Conservation (phyloP, 1,140 invertebrate genomes). For the Dreissena polymorpha region DNA sequence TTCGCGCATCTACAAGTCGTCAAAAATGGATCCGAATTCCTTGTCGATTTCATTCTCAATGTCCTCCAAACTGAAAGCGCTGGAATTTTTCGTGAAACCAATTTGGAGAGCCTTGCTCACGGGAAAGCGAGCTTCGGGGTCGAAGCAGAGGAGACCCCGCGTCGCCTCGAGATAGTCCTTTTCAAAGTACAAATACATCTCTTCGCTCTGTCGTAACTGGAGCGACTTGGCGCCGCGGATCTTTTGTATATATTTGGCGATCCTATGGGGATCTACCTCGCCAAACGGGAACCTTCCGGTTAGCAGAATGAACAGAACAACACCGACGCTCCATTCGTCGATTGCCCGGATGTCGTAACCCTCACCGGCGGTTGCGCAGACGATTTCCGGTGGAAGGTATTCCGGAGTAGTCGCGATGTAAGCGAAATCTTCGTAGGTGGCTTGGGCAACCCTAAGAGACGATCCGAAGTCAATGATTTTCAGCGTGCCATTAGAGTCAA, state of each 20-base stretch:
- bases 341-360: conserved; percentile 49
- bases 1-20: conserved; percentile 21
- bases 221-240: conserved; percentile 32
- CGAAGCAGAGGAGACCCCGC: conserved; percentile 25
- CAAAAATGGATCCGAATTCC: conserved; percentile 41
- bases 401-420: conserved; percentile 51
- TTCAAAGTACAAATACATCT: conserved; percentile 43
- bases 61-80: conserved; percentile 20
- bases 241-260: conserved; percentile 49
- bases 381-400: conserved; percentile 49
- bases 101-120: conserved; percentile 38
- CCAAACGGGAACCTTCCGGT: conserved; percentile 51
- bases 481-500: not conserved
- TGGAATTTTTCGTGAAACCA: conserved; percentile 5
- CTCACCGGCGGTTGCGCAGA: conserved; percentile 34
- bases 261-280: conserved; percentile 35
- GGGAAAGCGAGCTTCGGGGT: conserved; percentile 12
- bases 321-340: conserved; percentile 48
- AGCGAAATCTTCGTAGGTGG: conserved; percentile 46
- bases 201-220: conserved; percentile 35
- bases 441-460: conserved; percentile 28
- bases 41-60: conserved; percentile 48
- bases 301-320: conserved; percentile 45
- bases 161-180: conserved; percentile 37
- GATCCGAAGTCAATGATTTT: conserved; percentile 52